Percentiles rank a stretch among this genome's conserved stretches.
phyloP scores from a whole-genome alignment of 2,797 vertebrate genomes.

The Thamnophis elegans region DNA sequence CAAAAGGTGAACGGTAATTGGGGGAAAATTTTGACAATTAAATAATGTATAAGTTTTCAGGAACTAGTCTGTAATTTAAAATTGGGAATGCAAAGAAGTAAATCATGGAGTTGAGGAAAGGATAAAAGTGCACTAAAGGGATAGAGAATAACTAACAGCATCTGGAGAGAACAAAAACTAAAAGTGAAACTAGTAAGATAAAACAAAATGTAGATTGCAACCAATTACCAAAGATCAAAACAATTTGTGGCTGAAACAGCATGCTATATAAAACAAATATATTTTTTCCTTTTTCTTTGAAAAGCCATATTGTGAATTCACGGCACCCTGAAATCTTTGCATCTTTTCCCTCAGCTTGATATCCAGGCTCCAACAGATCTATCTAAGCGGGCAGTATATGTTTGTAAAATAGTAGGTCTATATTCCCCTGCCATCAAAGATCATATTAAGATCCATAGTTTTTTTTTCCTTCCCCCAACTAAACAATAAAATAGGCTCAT shows the following conservation, averaged over 20 bases:
- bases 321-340: constrained; percentile 3
- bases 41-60: constrained; percentile 59
- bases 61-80: constrained; percentile 35
- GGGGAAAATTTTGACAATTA: constrained; percentile 26
- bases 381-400: neutral
- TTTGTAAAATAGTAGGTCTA: neutral
- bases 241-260: constrained; percentile 28
- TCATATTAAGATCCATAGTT: constrained; percentile 32
- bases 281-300: constrained; percentile 34
- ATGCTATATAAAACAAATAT: neutral
- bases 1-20: constrained; percentile 35
- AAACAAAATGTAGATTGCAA: constrained; percentile 56
- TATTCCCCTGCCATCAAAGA: constrained; percentile 15
- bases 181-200: constrained; percentile 53
- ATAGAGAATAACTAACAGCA: constrained; percentile 56
- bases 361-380: constrained; percentile 6
- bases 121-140: constrained; percentile 48
- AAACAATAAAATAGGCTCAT: constrained; percentile 19
- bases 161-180: constrained; percentile 67
- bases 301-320: constrained; percentile 34
- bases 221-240: constrained; percentile 50
- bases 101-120: constrained; percentile 57
- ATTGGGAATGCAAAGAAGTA: constrained; percentile 13
- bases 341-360: constrained; percentile 21
- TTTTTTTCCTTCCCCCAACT: constrained; percentile 30